A percentile compares a stretch with the other conserved stretches of the same genome.
Evolutionary conservation across 2,113 vertebrate species (phyloP).

Genomic region (Crocuta crocuta): DNA sequence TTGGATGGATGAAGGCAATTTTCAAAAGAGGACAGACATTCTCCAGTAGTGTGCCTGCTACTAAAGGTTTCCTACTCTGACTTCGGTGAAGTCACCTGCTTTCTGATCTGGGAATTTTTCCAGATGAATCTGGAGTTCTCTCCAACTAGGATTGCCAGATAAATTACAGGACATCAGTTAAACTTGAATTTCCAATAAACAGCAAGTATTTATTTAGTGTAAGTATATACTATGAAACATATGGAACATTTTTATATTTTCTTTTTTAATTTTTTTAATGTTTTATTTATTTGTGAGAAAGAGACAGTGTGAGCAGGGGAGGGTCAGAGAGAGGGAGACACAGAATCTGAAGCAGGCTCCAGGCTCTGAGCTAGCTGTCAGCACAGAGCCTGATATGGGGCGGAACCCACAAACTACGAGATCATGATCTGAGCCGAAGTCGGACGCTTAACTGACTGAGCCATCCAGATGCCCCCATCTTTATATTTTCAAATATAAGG

Average conservation of each 20-base stretch:
- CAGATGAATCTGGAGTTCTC: not conserved
- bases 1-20: not conserved
- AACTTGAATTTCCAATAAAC: not conserved
- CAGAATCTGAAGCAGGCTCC: too few relatives aligned
- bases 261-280: too few relatives aligned
- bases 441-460: too few relatives aligned
- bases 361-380: too few relatives aligned
- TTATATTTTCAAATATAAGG: not conserved
- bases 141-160: not conserved
- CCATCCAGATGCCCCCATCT: not conserved
- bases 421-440: too few relatives aligned
- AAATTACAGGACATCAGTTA: not conserved
- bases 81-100: not conserved
- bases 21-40: not conserved
- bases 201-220: not conserved
- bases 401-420: too few relatives aligned
- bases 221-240: not conserved
- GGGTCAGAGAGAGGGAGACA: too few relatives aligned
- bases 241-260: conserved; percentile 4
- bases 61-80: not conserved
- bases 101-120: not conserved
- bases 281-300: too few relatives aligned
- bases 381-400: too few relatives aligned
- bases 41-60: not conserved
- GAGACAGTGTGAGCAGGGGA: too few relatives aligned